phyloP scores from a whole-genome alignment of 2,888 invertebrate species.

The Salticus scenicus region DNA sequence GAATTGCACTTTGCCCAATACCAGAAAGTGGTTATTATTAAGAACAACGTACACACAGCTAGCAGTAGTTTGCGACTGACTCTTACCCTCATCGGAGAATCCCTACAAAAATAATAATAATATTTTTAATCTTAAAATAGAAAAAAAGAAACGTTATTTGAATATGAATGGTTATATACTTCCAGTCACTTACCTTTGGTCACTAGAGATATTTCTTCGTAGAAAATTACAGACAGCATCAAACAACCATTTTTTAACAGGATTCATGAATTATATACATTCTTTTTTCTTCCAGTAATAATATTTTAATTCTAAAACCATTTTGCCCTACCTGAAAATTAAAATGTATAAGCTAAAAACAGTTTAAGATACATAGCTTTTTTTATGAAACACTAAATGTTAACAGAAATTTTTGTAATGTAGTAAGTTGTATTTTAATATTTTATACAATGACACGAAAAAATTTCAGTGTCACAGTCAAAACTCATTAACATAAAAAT shows the following conservation, averaged over 20 bases:
- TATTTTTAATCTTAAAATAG: too few relatives aligned
- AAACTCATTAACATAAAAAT: too few relatives aligned
- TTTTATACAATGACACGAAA: too few relatives aligned
- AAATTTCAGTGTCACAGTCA: too few relatives aligned
- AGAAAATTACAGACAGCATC: not conserved
- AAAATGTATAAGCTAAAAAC: not conserved
- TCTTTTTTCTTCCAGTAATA: slow-evolving; percentile 17
- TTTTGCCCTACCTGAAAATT: not conserved
- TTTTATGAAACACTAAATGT: too few relatives aligned
- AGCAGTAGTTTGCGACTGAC: slow-evolving; percentile 61
- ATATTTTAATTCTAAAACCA: not conserved
- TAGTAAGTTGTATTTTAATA: too few relatives aligned
- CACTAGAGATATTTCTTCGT: not conserved
- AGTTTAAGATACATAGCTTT: too few relatives aligned
- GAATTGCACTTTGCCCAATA: slow-evolving; percentile 56
- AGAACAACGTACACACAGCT: slow-evolving; percentile 43
- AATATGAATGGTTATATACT: too few relatives aligned
- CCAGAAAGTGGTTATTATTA: slow-evolving; percentile 40
- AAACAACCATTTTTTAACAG: not conserved
- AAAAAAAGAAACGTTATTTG: too few relatives aligned
- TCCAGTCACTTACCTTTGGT: not conserved
- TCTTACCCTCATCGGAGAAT: slow-evolving; percentile 64
- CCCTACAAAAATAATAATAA: slow-evolving; percentile 30
- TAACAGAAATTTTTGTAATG: too few relatives aligned
- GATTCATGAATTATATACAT: slow-evolving; percentile 3